Evolutionary conservation across 2,888 invertebrate genomes (phyloP), one percentile per base, ranked within the genome.

Genomic region (Petrophora chlorosata): DNA sequence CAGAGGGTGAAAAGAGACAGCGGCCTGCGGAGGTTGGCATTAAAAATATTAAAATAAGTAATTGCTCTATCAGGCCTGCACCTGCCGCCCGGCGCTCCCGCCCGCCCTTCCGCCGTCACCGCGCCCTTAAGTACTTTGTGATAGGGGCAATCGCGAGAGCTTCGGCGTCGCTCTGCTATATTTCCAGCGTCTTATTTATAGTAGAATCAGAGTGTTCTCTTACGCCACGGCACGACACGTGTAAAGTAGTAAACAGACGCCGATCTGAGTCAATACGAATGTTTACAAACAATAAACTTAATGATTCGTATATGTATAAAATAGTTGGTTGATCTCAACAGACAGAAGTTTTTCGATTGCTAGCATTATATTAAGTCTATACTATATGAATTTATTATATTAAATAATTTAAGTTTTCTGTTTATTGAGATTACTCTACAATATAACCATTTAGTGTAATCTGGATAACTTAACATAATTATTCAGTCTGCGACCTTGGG

Each of bases 21-120:
- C 58, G 67, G 66, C 63, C 66, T 65, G 63, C 59, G 62, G 71
- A 70, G 78, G 73, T 68, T 58, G 72, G 76, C 73, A 81, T 83
- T 84, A 81, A 85, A 84, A 82, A 83, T 85, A 82, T 84, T 82
- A 83, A 82, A 85, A 81, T 83, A 83, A 82, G 84, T 85, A 82
- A 88, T 86, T 85, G 82, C 76, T 80, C 76, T 78, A 85, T 87
- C 79, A 79, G 70, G 71, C 62, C 67, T 72, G 77, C 87, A 87
- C 86, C 87, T 88, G 87, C 75, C 77, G 68, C 76, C 67, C 73
- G 69, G 62, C 56, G 44, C 58, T 15, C 60, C 54, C 51, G 35
- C 54, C 63, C 64, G 51, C 65, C 65, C 64, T 64, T 45, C n/a
- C n/a, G 3, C 9, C 25, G 56, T 60, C 60, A 53, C 64, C 72